Conservation (phyloP, 2,797 vertebrate genomes). For the Sebastolobus altivelis region DNA sequence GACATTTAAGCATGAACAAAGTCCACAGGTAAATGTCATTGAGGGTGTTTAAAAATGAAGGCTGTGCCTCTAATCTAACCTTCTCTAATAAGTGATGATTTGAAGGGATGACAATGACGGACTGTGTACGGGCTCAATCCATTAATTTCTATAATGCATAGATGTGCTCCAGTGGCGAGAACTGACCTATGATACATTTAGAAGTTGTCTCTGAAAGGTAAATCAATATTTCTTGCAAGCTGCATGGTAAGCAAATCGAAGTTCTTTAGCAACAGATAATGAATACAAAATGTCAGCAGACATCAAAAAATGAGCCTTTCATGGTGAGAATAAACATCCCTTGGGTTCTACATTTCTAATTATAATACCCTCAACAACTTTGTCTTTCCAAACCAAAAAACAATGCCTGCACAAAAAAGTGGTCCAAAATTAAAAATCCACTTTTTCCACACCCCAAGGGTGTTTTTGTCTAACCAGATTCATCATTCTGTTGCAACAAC, state of each 20-base stretch:
- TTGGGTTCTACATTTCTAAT: conserved; percentile 54
- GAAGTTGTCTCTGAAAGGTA: conserved; percentile 69
- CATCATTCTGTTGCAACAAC: conserved; percentile 66
- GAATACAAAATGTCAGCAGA: conserved; percentile 76
- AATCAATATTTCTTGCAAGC: conserved; percentile 79
- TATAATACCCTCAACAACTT: conserved; percentile 36
- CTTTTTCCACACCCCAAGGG: conserved; percentile 54
- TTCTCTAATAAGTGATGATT: conserved; percentile 67
- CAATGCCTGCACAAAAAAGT: conserved; percentile 39
- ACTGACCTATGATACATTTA: conserved; percentile 72
- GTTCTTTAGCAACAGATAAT: conserved; percentile 77
- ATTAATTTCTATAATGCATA: conserved; percentile 76
- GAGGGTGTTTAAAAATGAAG: conserved; percentile 50
- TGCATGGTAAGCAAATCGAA: conserved; percentile 78
- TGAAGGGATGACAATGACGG: conserved; percentile 64
- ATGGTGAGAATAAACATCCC: conserved; percentile 54
- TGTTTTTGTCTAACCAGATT: conserved; percentile 66
- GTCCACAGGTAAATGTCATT: conserved; percentile 68
- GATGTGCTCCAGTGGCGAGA: conserved; percentile 70
- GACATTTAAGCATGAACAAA: conserved; percentile 72
- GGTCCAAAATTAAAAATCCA: conserved; percentile 53
- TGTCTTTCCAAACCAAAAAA: conserved; percentile 41
- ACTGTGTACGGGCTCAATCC: conserved; percentile 51
- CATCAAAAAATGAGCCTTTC: conserved; percentile 52
- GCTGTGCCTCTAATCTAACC: conserved; percentile 46